Conservation (phyloP, 2,888 invertebrate species). For the Eupelmus urozonus region DNA sequence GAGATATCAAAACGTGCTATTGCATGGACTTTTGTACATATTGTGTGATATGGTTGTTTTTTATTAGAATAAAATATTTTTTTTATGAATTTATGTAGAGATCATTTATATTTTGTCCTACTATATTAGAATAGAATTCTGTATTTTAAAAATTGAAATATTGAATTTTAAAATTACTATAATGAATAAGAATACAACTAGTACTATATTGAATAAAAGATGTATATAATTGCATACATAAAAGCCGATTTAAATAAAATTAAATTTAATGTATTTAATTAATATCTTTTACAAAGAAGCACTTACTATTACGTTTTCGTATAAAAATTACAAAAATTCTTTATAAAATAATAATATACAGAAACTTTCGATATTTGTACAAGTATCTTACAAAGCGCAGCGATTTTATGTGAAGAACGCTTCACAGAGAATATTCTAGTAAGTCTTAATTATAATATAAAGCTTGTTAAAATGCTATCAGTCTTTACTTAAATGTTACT, state of each 20-base stretch:
- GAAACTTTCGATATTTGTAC: conserved; percentile 27
- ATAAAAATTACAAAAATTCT: conserved; percentile 45
- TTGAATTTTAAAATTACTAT: too few relatives aligned
- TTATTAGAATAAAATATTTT: conserved; percentile 5
- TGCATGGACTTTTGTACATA: conserved; percentile 3
- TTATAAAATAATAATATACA: conserved; percentile 20
- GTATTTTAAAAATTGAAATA: too few relatives aligned
- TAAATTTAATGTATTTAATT: not conserved
- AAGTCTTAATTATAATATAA: conserved; percentile 16
- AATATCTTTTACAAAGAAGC: conserved; percentile 8
- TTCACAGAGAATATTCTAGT: conserved; percentile 40
- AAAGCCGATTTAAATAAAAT: conserved; percentile 4
- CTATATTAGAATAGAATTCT: not conserved
- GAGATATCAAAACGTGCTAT: not conserved
- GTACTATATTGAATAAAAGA: too few relatives aligned
- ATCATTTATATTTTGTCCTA: not conserved
- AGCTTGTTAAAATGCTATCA: conserved; percentile 38
- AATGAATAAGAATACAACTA: too few relatives aligned
- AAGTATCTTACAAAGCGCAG: conserved; percentile 30
- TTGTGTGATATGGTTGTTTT: too few relatives aligned
- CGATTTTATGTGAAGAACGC: conserved; percentile 17
- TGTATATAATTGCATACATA: too few relatives aligned
- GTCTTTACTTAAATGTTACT: conserved; percentile 34
- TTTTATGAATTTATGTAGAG: not conserved
- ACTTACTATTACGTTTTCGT: conserved; percentile 27